Evolutionary conservation across 2,888 invertebrate species (phyloP).

Genomic region (Conus canariensis): DNA sequence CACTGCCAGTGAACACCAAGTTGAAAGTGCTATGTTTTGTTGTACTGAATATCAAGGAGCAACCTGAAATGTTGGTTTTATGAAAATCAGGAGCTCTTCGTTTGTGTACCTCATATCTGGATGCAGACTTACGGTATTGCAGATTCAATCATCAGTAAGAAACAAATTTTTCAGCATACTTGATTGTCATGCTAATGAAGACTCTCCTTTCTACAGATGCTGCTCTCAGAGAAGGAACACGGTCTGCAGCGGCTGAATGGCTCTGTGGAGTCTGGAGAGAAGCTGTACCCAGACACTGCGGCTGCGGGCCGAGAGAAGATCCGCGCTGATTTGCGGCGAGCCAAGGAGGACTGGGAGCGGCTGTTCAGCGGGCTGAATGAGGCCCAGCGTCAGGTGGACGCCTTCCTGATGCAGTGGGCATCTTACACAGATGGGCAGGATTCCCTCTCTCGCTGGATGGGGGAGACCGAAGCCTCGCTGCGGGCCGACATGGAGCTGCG

Average conservation of each 20-base stretch:
- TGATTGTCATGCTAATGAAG: too few species aligned
- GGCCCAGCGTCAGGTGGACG: conserved; percentile 89
- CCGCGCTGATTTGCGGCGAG: conserved; percentile 84
- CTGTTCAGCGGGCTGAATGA: conserved; percentile 85
- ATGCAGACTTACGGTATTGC: too few species aligned
- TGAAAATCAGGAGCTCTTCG: too few species aligned
- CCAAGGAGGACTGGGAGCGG: conserved; percentile 80
- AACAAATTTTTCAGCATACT: too few species aligned
- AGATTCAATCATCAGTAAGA: too few species aligned
- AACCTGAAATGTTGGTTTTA: too few species aligned
- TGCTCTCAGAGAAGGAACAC: conserved; percentile 88
- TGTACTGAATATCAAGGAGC: too few species aligned
- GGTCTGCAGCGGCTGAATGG: conserved; percentile 90
- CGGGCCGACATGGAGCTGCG: conserved; percentile 90
- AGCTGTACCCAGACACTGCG: conserved; percentile 91
- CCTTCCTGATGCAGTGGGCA: conserved; percentile 93
- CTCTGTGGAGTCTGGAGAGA: conserved; percentile 92
- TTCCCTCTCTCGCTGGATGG: conserved; percentile 88
- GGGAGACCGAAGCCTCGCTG: conserved; percentile 86
- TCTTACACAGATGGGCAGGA: conserved; percentile 93
- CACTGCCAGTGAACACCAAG: too few species aligned
- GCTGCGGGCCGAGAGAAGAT: conserved; percentile 92
- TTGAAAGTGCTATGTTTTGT: too few species aligned
- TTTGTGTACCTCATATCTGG: too few species aligned
- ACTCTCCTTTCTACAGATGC: conserved; percentile 82